phyloP scores from a whole-genome alignment of 2,113 vertebrate species.

The Platichthys flesus region DNA sequence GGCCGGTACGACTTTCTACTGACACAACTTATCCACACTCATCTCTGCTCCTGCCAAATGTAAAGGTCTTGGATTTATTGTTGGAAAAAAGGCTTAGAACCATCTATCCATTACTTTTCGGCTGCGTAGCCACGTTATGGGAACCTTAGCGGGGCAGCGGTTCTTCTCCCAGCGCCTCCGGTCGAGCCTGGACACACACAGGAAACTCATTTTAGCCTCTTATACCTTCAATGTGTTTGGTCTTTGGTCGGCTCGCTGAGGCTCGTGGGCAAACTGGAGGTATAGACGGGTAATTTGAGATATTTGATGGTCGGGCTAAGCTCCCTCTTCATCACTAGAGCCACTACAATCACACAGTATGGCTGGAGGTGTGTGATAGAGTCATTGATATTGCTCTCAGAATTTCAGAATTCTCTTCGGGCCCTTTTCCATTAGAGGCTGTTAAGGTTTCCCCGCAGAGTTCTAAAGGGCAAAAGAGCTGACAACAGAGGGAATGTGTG shows the following conservation, averaged over 20 bases:
- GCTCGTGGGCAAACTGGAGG: neutral
- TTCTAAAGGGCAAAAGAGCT: too few species aligned
- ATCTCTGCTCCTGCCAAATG: constrained; percentile 9
- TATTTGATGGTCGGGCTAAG: neutral
- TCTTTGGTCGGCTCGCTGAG: neutral
- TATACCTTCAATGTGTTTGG: neutral
- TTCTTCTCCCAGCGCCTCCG: neutral
- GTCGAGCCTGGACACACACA: neutral
- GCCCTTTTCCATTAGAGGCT: neutral
- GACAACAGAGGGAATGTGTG: neutral
- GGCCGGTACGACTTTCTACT: constrained; percentile 46
- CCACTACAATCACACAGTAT: neutral
- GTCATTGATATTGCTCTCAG: neutral
- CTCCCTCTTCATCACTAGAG: neutral
- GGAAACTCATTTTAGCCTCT: neutral
- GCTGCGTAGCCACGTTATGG: neutral
- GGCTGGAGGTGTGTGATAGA: neutral
- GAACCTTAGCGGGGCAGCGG: neutral
- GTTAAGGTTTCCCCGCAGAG: neutral
- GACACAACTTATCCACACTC: constrained; percentile 26
- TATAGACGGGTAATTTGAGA: neutral
- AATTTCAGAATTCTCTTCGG: neutral
- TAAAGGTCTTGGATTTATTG: constrained; percentile 2
- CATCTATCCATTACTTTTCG: neutral
- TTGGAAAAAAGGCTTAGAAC: neutral